These are phyloP conservation scores for Hydrocynus forskahlii DNA, from an alignment of 2,797 vertebrate species.

Conservation along the genomic window DNA sequence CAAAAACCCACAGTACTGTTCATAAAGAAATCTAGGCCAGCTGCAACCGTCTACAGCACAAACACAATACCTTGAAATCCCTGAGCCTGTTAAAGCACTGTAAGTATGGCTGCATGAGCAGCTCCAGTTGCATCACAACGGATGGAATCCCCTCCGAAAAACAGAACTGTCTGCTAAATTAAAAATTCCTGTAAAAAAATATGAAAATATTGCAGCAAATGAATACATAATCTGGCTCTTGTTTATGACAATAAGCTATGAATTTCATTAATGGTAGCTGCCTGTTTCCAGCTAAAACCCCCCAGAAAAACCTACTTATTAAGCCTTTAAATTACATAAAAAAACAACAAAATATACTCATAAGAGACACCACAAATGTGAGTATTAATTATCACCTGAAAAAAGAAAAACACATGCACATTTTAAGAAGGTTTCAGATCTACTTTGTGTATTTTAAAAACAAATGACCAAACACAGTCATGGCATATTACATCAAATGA, in stretches of 20 bases:
- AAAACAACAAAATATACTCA: neutral
- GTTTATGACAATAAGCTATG: neutral
- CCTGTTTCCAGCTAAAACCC: neutral
- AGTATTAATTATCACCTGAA: neutral
- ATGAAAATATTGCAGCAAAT: neutral
- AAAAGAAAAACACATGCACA: neutral
- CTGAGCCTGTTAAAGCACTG: slow-evolving; percentile 1
- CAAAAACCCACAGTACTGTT: neutral
- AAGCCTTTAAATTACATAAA: neutral
- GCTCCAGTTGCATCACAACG: neutral
- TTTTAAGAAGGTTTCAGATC: neutral
- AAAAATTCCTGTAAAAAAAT: neutral
- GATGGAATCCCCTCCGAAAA: neutral
- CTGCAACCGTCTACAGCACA: slow-evolving; percentile 13
- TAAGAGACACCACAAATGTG: neutral
- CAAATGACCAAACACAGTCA: neutral
- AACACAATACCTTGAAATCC: slow-evolving; percentile 9
- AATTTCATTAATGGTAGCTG: neutral
- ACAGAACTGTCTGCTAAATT: neutral
- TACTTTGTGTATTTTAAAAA: neutral
- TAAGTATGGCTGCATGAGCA: neutral
- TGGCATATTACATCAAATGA: neutral
- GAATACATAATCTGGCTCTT: neutral
- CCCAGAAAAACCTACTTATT: neutral
- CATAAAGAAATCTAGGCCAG: slow-evolving; percentile 31